Conservation (phyloP, 2,113 vertebrate genomes). For the mouse (Mus musculus) region GRCm39 chr1:47024501-47025000, state of each 20-base stretch:
- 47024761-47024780: not conserved
- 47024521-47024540: no score
- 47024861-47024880: not conserved
- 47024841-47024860: not conserved
- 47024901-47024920: not conserved
- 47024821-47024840: not conserved
- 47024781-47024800: not conserved
- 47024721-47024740: not conserved
- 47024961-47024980: not conserved
- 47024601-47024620: no score
- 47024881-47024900: not conserved
- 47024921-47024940: not conserved
- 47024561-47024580: no score
- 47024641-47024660: not conserved
- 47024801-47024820: not conserved
- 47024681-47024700: not conserved
- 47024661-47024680: not conserved
- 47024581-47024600: not conserved
- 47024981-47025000: not conserved
- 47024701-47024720: not conserved
- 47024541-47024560: no score
- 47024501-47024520: no score
- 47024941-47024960: not conserved
- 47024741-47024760: not conserved
- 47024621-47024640: not conserved